Conservation (phyloP, 64 coral and sea anemone genomes). For the Dendrophyllia cribrosa region DNA sequence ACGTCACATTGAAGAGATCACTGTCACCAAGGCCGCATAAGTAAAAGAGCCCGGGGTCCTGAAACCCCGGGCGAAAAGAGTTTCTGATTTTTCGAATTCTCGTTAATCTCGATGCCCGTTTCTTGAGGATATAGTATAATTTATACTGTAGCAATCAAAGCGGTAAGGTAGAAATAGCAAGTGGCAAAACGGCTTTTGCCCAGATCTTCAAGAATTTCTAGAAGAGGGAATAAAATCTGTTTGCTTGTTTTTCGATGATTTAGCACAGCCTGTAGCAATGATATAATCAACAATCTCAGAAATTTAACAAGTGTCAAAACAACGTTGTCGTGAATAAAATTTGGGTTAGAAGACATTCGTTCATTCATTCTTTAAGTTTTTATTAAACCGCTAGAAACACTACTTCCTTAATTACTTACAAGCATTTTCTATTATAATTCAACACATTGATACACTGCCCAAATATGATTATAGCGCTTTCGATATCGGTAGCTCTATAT, state of each 20-base stretch:
- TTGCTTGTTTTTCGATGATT: constrained; percentile 48
- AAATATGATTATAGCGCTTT: too few species aligned
- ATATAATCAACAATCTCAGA: background rate
- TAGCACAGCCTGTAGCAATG: constrained; percentile 49
- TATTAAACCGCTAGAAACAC: background rate
- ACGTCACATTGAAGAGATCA: constrained; percentile 23
- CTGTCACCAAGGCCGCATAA: background rate
- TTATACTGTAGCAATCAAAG: too few species aligned
- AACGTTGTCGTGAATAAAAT: constrained; percentile 19
- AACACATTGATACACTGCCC: too few species aligned
- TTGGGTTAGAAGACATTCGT: background rate
- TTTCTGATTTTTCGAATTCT: too few species aligned
- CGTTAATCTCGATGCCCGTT: too few species aligned
- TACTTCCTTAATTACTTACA: background rate
- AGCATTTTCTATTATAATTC: too few species aligned
- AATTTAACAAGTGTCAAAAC: constrained; percentile 23
- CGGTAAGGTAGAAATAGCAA: too few species aligned
- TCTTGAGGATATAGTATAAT: too few species aligned
- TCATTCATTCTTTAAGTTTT: background rate
- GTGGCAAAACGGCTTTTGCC: too few species aligned
- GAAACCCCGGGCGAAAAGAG: too few species aligned
- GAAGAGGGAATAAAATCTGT: constrained; percentile 31
- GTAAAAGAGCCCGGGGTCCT: too few species aligned
- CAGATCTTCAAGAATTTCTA: background rate
- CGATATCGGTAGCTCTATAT: too few species aligned